A percentile compares a stretch with the other conserved stretches of the same genome.
These are phyloP conservation scores for Callorhinus ursinus DNA, from an alignment of 2,113 vertebrate genomes.

Conservation along the genomic window DNA sequence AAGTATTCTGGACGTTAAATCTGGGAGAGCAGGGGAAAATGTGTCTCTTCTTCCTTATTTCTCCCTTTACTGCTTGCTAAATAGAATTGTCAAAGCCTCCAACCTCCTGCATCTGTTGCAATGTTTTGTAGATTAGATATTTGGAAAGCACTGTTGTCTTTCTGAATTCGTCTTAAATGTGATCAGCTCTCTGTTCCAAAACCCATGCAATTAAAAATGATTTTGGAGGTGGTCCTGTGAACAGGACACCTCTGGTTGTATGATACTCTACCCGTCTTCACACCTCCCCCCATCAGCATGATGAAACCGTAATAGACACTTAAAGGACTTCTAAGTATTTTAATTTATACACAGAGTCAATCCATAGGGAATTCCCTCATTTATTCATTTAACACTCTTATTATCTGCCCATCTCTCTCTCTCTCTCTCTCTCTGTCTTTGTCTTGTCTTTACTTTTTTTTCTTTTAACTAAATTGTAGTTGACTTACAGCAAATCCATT, in stretches of 20 bases:
- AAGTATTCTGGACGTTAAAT: constrained; percentile 62
- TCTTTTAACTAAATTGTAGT: neutral
- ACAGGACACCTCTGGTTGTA: neutral
- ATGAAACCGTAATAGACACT: neutral
- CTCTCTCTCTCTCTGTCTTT: neutral
- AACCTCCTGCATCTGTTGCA: constrained; percentile 65
- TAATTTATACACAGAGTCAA: neutral
- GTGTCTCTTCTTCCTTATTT: constrained; percentile 54
- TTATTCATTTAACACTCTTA: neutral
- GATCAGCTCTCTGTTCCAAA: neutral
- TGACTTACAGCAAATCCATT: constrained; percentile 44
- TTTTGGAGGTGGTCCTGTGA: neutral
- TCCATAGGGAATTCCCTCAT: neutral
- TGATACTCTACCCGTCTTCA: neutral
- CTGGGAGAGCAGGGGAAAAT: neutral
- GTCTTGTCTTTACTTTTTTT: neutral
- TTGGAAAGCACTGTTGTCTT: constrained; percentile 44
- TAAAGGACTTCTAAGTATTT: neutral
- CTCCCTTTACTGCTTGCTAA: constrained; percentile 56
- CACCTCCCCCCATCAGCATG: neutral
- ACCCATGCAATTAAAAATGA: neutral
- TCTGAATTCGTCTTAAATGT: constrained; percentile 19
- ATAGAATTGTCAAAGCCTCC: constrained; percentile 45
- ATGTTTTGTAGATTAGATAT: constrained; percentile 45
- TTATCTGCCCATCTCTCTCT: neutral